These are phyloP conservation scores for Crossaster papposus DNA, from an alignment of 53 echinoderm and acorn worm species.

Conservation along the genomic window DNA sequence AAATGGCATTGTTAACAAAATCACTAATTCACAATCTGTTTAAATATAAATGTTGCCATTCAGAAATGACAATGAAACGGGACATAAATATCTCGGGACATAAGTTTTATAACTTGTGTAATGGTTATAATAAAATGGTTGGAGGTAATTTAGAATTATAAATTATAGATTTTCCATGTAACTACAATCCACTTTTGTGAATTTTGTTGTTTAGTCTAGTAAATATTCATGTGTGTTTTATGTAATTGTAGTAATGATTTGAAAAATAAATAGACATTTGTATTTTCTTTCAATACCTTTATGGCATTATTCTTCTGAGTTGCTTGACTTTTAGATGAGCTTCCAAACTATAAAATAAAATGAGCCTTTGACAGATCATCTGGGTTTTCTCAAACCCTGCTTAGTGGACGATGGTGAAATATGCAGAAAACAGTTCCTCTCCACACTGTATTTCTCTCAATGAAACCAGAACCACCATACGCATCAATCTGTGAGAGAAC, in stretches of 20 bases:
- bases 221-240: neutral
- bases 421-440: constrained; percentile 89
- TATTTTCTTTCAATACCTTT: neutral
- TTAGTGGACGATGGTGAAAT: constrained; percentile 85
- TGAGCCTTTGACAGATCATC: neutral
- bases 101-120: too few species aligned
- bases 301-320: neutral
- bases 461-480: constrained; percentile 83
- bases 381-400: neutral
- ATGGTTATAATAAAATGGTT: too few species aligned
- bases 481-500: constrained; percentile 54
- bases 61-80: too few species aligned
- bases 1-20: too few species aligned
- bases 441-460: constrained; percentile 78
- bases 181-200: too few species aligned
- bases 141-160: too few species aligned
- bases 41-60: too few species aligned
- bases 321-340: neutral
- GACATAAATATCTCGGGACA: too few species aligned
- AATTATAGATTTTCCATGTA: too few species aligned
- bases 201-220: too few species aligned
- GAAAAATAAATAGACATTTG: neutral
- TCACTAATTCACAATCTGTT: too few species aligned
- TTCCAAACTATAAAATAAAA: too few species aligned
- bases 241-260: neutral